Conservation (phyloP, 2,888 invertebrate species). For the Electrophaes corylata region DNA sequence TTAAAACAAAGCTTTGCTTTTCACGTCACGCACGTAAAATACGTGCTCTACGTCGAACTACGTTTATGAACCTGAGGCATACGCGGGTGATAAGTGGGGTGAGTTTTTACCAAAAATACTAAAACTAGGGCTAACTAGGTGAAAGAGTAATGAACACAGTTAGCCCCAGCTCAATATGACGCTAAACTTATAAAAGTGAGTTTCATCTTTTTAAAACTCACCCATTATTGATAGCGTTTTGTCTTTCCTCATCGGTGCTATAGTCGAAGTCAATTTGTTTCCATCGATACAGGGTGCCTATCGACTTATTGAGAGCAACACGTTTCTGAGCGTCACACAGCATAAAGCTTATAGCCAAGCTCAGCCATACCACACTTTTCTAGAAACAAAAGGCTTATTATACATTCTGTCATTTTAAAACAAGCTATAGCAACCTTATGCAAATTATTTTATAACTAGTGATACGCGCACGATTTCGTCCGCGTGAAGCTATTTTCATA, state of each 20-base stretch:
- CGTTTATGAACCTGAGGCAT: too few species aligned
- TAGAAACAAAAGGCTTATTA: constrained; percentile 18
- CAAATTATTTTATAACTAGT: too few species aligned
- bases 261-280: constrained; percentile 74
- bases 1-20: too few species aligned
- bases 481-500: too few species aligned
- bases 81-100: too few species aligned
- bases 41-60: too few species aligned
- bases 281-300: constrained; percentile 74
- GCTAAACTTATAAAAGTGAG: background rate
- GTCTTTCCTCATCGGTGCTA: constrained; percentile 49
- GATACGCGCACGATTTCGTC: too few species aligned
- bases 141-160: too few species aligned
- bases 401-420: background rate
- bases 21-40: too few species aligned
- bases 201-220: constrained; percentile 39
- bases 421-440: too few species aligned
- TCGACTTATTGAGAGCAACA: constrained; percentile 48
- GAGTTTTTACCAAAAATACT: too few species aligned
- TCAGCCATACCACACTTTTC: constrained; percentile 37
- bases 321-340: constrained; percentile 39
- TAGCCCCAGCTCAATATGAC: background rate
- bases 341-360: constrained; percentile 31
- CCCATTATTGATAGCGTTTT: constrained; percentile 62
- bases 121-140: too few species aligned